These are phyloP conservation scores for Hycleus phaleratus DNA, from an alignment of 1,140 invertebrate genomes.

Conservation along the genomic window DNA sequence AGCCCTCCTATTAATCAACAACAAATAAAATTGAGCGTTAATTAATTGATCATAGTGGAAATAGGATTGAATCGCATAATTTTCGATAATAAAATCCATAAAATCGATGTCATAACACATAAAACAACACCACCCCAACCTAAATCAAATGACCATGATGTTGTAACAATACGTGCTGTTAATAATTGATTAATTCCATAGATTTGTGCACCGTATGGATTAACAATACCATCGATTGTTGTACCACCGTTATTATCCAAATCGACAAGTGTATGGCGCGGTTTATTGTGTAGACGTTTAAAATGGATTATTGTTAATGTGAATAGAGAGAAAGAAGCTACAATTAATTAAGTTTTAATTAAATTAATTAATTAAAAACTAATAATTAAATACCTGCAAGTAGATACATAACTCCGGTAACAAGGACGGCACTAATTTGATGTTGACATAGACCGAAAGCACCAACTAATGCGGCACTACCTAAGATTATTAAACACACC, in stretches of 20 bases:
- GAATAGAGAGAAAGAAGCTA: constrained; percentile 81
- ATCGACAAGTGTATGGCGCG: constrained; percentile 46
- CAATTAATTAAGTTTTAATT: constrained; percentile 29
- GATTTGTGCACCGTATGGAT: constrained; percentile 38
- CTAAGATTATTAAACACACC: constrained; percentile 79
- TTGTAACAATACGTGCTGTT: constrained; percentile 61
- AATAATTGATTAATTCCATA: constrained; percentile 37
- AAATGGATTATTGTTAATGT: constrained; percentile 84
- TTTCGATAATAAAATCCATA: constrained; percentile 82
- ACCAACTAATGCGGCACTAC: constrained; percentile 72
- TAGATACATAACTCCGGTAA: constrained; percentile 87
- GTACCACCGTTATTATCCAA: constrained; percentile 31
- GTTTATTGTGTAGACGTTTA: constrained; percentile 66
- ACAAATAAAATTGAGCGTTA: not conserved
- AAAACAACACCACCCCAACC: constrained; percentile 75
- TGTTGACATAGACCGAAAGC: constrained; percentile 77
- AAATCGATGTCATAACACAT: constrained; percentile 65
- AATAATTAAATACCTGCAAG: constrained; percentile 58
- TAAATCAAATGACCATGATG: constrained; percentile 73
- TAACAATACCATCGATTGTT: constrained; percentile 61
- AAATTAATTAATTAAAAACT: constrained; percentile 16
- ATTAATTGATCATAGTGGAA: constrained; percentile 57
- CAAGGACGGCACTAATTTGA: constrained; percentile 81
- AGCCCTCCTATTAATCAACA: too few species aligned
- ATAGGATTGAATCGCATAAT: constrained; percentile 84